These are phyloP conservation scores for Parotocinclus haroldoi DNA, from an alignment of 2,797 vertebrate genomes.

Conservation along the genomic window DNA sequence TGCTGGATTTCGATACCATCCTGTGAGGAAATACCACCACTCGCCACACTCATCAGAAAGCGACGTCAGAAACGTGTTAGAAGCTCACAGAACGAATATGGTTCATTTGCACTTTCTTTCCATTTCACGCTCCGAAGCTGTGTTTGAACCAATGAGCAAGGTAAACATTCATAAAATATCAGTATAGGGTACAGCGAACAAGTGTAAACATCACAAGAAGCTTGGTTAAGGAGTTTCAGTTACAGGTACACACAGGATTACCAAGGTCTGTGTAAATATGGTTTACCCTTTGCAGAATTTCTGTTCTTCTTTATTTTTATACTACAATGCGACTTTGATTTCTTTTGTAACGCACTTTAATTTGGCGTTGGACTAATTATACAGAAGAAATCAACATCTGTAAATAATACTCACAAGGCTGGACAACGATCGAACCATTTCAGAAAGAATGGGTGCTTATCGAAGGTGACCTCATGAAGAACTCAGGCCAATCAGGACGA, in stretches of 20 bases:
- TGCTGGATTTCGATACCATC: constrained; percentile 22
- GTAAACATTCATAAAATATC: constrained; percentile 4
- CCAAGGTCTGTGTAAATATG: too few species aligned
- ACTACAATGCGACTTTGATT: too few species aligned
- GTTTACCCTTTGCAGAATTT: too few species aligned
- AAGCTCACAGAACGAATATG: neutral
- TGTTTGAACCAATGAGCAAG: neutral
- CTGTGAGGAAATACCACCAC: constrained; percentile 10
- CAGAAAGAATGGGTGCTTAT: constrained; percentile 13
- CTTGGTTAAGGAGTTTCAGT: too few species aligned
- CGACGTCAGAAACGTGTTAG: neutral
- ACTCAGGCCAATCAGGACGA: constrained; percentile 65
- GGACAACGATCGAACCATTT: too few species aligned
- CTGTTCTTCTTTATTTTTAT: too few species aligned
- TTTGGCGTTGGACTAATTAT: too few species aligned
- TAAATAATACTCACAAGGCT: too few species aligned
- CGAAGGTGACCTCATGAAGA: constrained; percentile 40
- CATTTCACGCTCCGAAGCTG: neutral
- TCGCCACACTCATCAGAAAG: constrained; percentile 31
- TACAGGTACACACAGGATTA: too few species aligned
- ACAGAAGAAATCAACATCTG: too few species aligned
- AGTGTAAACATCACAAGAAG: neutral
- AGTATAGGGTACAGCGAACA: neutral
- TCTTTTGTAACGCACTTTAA: too few species aligned
- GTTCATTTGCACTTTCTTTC: too few species aligned